phyloP scores from a whole-genome alignment of 2,797 vertebrate species.

The Anomalospiza imberbis region DNA sequence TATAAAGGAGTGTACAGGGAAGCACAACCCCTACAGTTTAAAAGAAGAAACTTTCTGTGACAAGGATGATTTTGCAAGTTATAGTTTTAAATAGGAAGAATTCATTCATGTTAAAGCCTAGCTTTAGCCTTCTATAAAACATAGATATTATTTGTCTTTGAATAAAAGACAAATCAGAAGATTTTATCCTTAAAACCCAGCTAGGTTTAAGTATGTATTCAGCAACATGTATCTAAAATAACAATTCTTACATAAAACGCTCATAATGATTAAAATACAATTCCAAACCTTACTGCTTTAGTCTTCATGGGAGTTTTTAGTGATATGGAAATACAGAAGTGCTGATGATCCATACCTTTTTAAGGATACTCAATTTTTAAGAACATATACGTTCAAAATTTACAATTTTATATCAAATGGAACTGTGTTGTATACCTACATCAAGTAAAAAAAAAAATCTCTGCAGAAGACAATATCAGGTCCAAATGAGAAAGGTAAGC shows the following conservation, averaged over 20 bases:
- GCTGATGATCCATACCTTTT: background rate
- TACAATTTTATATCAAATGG: background rate
- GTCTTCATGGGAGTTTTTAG: background rate
- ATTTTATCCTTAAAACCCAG: background rate
- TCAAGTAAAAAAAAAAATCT: background rate
- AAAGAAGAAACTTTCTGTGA: background rate
- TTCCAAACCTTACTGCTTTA: background rate
- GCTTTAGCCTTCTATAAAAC: background rate
- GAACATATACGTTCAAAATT: background rate
- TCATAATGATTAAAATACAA: background rate
- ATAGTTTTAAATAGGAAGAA: background rate
- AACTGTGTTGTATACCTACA: background rate
- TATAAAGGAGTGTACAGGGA: background rate
- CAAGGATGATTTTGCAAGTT: background rate
- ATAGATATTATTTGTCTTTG: background rate
- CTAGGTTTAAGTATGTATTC: background rate
- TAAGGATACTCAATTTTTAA: background rate
- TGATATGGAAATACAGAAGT: background rate
- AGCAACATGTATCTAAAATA: background rate
- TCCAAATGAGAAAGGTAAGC: background rate
- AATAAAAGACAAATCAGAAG: background rate
- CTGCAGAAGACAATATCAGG: background rate
- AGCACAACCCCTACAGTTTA: background rate
- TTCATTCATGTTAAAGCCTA: background rate
- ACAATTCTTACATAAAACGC: background rate